Conservation (phyloP, 2,888 invertebrate genomes). For the Scaptomyza tumidula region DNA sequence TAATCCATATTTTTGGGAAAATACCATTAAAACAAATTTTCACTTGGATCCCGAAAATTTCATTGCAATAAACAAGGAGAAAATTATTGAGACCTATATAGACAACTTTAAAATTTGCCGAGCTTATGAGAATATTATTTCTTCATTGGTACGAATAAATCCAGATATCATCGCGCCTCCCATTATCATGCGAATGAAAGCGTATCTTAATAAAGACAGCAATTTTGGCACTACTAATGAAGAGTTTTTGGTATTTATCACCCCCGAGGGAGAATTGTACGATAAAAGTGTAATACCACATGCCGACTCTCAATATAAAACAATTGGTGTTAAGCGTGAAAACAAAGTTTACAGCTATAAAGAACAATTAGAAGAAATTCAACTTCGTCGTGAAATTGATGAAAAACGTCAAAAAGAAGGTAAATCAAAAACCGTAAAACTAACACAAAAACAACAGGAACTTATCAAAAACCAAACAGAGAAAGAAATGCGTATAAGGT, state of each 20-base stretch:
- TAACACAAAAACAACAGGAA: slow-evolving; percentile 96
- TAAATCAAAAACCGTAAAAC: slow-evolving; percentile 89
- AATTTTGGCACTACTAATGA: slow-evolving; percentile 90
- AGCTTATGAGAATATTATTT: slow-evolving; percentile 90
- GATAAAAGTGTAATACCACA: slow-evolving; percentile 92
- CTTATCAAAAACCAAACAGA: slow-evolving; percentile 93
- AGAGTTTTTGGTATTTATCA: slow-evolving; percentile 92
- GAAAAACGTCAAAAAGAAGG: slow-evolving; percentile 93
- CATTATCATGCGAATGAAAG: slow-evolving; percentile 87
- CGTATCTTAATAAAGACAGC: slow-evolving; percentile 87
- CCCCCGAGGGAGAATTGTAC: slow-evolving; percentile 95
- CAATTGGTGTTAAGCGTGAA: slow-evolving; percentile 92
- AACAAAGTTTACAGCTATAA: slow-evolving; percentile 98
- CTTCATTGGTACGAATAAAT: slow-evolving; percentile 88
- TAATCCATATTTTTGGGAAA: slow-evolving; percentile 89
- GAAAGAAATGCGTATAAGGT: slow-evolving; percentile 92
- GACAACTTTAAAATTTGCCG: slow-evolving; percentile 85
- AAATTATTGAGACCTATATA: slow-evolving; percentile 87
- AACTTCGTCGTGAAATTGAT: slow-evolving; percentile 95
- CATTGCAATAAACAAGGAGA: slow-evolving; percentile 86
- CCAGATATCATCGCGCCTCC: slow-evolving; percentile 88
- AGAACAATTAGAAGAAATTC: slow-evolving; percentile 97
- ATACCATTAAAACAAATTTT: slow-evolving; percentile 85
- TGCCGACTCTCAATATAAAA: slow-evolving; percentile 81
- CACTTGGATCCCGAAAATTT: slow-evolving; percentile 85